phyloP scores from a whole-genome alignment of 2,797 vertebrate genomes.

The Paguma larvata region DNA sequence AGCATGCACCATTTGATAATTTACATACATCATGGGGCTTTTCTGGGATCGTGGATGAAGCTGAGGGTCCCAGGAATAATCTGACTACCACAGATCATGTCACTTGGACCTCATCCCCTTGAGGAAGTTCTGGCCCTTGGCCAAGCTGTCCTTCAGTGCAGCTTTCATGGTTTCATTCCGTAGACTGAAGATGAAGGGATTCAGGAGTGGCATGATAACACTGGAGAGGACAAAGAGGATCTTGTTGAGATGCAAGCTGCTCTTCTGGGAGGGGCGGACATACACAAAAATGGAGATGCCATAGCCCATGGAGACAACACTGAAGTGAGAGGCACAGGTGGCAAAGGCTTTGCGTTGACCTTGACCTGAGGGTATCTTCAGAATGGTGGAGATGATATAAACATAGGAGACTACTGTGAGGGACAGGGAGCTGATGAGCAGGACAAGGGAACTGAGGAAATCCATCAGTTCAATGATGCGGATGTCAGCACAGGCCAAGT shows the following conservation, averaged over 20 bases:
- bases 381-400: too few species aligned
- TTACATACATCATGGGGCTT: background rate
- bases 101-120: background rate
- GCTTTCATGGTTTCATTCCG: background rate
- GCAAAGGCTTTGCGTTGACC: too few species aligned
- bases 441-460: constrained; percentile 13
- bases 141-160: background rate
- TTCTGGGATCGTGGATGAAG: background rate
- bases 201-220: background rate
- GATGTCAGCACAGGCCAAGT: constrained; percentile 18
- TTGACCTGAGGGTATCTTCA: too few species aligned
- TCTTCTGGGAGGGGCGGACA: background rate
- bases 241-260: background rate
- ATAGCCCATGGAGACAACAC: background rate
- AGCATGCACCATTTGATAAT: background rate
- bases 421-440: constrained; percentile 46
- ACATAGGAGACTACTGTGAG: background rate
- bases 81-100: background rate
- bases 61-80: background rate
- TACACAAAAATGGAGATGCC: background rate
- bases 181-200: background rate
- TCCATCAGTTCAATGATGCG: constrained; percentile 10
- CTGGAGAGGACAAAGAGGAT: constrained; percentile 12
- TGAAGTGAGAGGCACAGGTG: too few species aligned
- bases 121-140: background rate